Conservation (phyloP, 2,113 vertebrate species). For the Macquaria australasica region DNA sequence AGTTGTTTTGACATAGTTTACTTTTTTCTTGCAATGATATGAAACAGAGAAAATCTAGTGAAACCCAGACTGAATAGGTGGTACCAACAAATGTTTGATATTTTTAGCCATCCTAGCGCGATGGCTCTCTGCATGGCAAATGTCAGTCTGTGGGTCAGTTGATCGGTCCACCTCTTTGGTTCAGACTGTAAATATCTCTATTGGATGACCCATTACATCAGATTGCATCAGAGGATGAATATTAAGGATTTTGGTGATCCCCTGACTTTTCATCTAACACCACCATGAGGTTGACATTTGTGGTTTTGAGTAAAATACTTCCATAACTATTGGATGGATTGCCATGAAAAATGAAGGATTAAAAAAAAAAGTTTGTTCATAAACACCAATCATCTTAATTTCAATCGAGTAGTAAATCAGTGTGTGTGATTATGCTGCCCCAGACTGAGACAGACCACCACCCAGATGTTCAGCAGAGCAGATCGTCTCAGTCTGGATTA, state of each 20-base stretch:
- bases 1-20: constrained; percentile 14
- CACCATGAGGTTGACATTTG: no score
- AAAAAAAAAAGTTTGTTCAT: neutral
- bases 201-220: neutral
- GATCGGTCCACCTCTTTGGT: neutral
- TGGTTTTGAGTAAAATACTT: no score
- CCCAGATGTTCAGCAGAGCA: constrained; percentile 19
- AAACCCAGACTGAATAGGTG: constrained; percentile 1
- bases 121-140: neutral
- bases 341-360: neutral
- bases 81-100: neutral
- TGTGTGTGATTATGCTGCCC: constrained; percentile 2
- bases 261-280: neutral
- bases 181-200: neutral
- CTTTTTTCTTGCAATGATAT: neutral
- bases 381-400: constrained; percentile 8
- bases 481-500: constrained; percentile 31
- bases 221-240: neutral
- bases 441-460: constrained; percentile 14
- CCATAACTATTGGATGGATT: neutral
- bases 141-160: neutral
- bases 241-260: neutral
- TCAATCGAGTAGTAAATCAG: constrained; percentile 2
- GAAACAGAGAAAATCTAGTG: neutral
- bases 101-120: neutral